Percentiles rank a stretch among this genome's conserved stretches.
phyloP scores from a whole-genome alignment of 1,140 invertebrate species.

The Sarcophaga bullata region DNA sequence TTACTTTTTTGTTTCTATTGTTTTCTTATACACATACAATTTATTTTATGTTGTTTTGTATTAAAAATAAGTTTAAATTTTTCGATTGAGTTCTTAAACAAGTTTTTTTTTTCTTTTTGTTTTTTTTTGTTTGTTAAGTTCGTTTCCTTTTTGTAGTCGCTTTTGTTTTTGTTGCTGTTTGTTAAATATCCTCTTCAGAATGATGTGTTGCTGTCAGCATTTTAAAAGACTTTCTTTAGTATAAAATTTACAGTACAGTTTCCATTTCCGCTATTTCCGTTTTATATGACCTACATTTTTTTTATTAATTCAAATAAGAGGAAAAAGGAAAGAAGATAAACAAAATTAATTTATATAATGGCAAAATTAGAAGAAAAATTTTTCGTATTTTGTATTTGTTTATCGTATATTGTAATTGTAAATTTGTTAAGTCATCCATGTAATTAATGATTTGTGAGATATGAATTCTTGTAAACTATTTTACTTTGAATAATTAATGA shows the following conservation, averaged over 20 bases:
- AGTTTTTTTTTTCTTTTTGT: constrained; percentile 19
- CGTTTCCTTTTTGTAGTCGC: not conserved
- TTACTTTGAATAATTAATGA: not conserved
- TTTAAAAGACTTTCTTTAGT: not conserved
- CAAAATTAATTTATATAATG: too few species aligned
- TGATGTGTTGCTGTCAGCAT: not conserved
- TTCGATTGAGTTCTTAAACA: too few species aligned
- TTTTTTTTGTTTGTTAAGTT: constrained; percentile 25
- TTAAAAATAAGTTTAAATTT: too few species aligned
- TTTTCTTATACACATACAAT: constrained; percentile 29
- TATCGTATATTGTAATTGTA: not conserved
- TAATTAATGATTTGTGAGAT: constrained; percentile 28
- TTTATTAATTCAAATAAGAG: not conserved
- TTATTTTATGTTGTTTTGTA: constrained; percentile 31
- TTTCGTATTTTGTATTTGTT: not conserved
- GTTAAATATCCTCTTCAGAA: constrained; percentile 1
- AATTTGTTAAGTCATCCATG: constrained; percentile 26
- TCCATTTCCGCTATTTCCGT: constrained; percentile 87
- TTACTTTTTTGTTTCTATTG: not conserved
- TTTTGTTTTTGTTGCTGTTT: constrained; percentile 25
- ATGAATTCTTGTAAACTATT: not conserved
- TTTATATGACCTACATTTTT: constrained; percentile 67
- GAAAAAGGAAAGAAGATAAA: not conserved
- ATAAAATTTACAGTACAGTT: constrained; percentile 81
- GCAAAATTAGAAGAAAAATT: not conserved